These are phyloP conservation scores for Fregetta grallaria DNA, from an alignment of 2,113 vertebrate species.

Conservation along the genomic window DNA sequence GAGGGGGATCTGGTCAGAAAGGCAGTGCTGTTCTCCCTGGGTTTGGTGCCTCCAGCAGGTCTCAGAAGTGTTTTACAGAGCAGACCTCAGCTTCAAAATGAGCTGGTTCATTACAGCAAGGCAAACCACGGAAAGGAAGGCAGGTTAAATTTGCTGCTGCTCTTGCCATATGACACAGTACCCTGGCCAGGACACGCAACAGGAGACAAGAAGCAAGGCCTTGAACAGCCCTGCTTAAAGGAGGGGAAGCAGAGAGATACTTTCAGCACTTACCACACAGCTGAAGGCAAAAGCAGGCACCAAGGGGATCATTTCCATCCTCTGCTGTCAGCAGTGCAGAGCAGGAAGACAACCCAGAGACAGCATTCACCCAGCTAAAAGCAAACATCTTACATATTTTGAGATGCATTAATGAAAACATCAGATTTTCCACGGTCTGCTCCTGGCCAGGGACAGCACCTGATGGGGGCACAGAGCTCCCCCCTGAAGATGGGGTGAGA, in stretches of 20 bases:
- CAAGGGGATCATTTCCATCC: background rate
- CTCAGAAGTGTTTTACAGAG: background rate
- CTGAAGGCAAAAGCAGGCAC: background rate
- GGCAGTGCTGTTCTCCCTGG: background rate
- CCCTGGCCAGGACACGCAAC: background rate
- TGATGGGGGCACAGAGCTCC: background rate
- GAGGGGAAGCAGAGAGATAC: background rate
- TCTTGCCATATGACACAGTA: background rate
- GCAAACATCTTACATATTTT: background rate
- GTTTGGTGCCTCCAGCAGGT: background rate
- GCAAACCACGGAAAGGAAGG: background rate
- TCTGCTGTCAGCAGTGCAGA: background rate
- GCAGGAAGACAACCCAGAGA: background rate
- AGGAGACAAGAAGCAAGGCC: background rate
- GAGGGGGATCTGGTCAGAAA: background rate
- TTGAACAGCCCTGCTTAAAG: background rate
- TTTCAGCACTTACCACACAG: background rate
- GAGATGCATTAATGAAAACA: background rate
- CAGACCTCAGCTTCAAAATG: background rate
- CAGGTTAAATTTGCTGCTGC: background rate
- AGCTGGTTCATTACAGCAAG: background rate
- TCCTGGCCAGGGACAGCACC: background rate
- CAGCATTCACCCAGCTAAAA: background rate
- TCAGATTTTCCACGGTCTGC: background rate
- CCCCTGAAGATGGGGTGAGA: background rate